phyloP scores from a whole-genome alignment of 2,797 vertebrate species.

The Todus mexicanus region DNA sequence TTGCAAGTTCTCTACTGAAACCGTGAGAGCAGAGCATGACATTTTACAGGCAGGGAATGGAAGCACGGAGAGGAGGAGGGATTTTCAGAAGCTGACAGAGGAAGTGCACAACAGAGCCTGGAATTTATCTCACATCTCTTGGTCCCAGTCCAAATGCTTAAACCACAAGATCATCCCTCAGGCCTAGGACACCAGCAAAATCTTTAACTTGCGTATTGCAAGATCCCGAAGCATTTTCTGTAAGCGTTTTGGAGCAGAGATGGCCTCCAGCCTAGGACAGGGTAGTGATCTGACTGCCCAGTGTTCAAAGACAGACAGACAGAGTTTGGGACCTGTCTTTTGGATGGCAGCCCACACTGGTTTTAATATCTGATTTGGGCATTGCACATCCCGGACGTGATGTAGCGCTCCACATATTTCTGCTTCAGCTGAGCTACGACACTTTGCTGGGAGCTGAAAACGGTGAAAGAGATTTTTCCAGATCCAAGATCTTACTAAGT shows the following conservation, averaged over 20 bases:
- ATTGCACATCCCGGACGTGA: neutral
- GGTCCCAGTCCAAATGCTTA: constrained; percentile 23
- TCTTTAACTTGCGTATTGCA: neutral
- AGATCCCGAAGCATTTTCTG: neutral
- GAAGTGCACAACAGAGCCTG: constrained; percentile 8
- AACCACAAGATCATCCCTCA: constrained; percentile 18
- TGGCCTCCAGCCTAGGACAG: neutral
- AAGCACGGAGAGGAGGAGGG: neutral
- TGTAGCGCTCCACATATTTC: neutral
- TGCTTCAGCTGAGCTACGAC: neutral
- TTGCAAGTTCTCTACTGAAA: neutral
- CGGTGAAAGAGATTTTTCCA: neutral
- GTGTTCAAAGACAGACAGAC: neutral
- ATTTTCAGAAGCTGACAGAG: constrained; percentile 2
- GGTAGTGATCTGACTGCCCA: neutral
- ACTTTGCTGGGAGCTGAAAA: neutral
- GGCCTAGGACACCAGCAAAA: neutral
- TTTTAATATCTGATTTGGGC: neutral
- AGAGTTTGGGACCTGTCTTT: neutral
- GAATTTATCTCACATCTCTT: constrained; percentile 47
- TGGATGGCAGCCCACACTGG: neutral
- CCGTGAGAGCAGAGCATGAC: neutral
- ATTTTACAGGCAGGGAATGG: neutral
- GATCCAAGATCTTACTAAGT: neutral
- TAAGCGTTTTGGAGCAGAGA: neutral